Percentiles rank a stretch among this genome's conserved stretches.
Evolutionary conservation across 2,797 vertebrate species (phyloP).

Genomic region (Zenarchopterus dispar): DNA sequence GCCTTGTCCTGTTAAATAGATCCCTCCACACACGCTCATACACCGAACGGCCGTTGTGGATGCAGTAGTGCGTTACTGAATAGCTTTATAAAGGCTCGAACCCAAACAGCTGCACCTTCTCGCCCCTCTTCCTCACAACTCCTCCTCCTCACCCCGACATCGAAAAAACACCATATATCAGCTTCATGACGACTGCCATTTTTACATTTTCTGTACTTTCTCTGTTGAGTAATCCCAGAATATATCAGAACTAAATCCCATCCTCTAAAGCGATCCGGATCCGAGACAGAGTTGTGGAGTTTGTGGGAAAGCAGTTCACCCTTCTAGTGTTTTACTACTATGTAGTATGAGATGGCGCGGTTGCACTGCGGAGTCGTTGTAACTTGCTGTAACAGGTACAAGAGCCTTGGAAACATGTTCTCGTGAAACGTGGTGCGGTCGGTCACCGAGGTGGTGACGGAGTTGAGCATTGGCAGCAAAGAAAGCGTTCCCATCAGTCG

Average conservation of each 20-base stretch:
- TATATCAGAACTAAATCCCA: constrained; percentile 33
- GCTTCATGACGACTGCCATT: constrained; percentile 64
- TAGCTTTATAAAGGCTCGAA: constrained; percentile 93
- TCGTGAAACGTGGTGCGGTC: constrained; percentile 44
- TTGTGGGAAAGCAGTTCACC: constrained; percentile 45
- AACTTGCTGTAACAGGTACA: constrained; percentile 62
- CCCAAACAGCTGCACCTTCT: constrained; percentile 86
- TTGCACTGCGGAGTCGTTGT: constrained; percentile 45
- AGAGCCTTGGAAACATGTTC: constrained; percentile 64
- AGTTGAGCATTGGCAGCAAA: constrained; percentile 32
- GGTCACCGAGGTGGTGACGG: constrained; percentile 13
- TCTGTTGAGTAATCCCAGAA: constrained; percentile 37
- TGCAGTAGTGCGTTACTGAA: constrained; percentile 65
- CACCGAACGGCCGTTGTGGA: constrained; percentile 78
- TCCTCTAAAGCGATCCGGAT: constrained; percentile 31
- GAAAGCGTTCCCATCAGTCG: constrained; percentile 14
- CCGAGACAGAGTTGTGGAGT: constrained; percentile 50
- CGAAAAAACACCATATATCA: constrained; percentile 37
- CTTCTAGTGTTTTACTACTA: constrained; percentile 71
- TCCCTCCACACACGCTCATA: constrained; percentile 56
- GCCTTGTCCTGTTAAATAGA: constrained; percentile 85
- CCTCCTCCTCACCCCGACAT: constrained; percentile 50
- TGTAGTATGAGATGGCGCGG: constrained; percentile 67
- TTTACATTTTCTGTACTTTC: constrained; percentile 54
- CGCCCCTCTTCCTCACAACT: constrained; percentile 33